Percentiles rank a stretch among this genome's conserved stretches.
These are phyloP conservation scores for Heterochromis multidens DNA, from an alignment of 2,113 vertebrate genomes.

Conservation along the genomic window DNA sequence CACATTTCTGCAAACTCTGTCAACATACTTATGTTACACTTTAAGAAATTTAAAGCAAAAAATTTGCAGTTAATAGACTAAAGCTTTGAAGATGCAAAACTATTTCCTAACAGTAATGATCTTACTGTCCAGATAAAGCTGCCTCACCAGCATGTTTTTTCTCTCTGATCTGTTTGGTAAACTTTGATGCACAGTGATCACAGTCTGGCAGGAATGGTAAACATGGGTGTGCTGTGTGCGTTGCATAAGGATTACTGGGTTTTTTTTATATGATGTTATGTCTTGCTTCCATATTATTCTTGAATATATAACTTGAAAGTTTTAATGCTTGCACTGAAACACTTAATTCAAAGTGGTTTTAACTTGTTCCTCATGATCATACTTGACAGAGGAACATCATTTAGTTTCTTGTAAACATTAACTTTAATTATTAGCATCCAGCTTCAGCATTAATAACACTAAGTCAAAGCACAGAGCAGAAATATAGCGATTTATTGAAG, in stretches of 20 bases:
- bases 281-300: neutral
- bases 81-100: neutral
- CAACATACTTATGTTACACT: neutral
- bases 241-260: neutral
- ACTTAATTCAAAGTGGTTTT: neutral
- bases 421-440: neutral
- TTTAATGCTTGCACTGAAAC: neutral
- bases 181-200: constrained; percentile 49
- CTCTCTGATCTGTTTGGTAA: constrained; percentile 24
- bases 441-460: neutral
- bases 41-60: neutral
- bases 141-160: constrained; percentile 21
- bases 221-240: neutral
- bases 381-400: neutral
- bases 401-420: neutral
- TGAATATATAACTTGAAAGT: neutral
- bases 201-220: constrained; percentile 15
- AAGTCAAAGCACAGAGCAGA: neutral
- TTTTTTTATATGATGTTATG: neutral
- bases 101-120: neutral
- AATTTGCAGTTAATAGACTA: neutral
- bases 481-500: neutral
- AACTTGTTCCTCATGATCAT: neutral
- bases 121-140: constrained; percentile 14
- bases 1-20: neutral